A percentile compares a stretch with the other conserved stretches of the same genome.
These are phyloP conservation scores for Leucoptera coffeella DNA, from an alignment of 2,888 invertebrate species.

Conservation along the genomic window DNA sequence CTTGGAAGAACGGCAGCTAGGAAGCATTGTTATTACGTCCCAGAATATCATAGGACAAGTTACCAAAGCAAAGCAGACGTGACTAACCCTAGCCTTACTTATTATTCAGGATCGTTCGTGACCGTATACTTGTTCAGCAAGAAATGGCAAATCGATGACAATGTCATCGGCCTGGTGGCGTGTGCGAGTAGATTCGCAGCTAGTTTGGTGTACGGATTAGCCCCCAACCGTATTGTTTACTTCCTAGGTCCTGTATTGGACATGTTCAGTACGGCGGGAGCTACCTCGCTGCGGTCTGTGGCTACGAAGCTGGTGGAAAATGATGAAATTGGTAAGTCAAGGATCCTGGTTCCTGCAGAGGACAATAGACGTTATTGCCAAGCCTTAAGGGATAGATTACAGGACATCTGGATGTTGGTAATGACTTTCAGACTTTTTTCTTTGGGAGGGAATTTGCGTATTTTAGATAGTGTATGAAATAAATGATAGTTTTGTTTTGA, in stretches of 20 bases:
- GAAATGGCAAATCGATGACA: slow-evolving; percentile 43
- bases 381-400: too few relatives aligned
- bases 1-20: too few relatives aligned
- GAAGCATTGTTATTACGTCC: too few relatives aligned
- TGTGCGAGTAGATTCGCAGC: slow-evolving; percentile 47
- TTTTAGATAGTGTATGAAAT: too few relatives aligned
- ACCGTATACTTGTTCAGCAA: slow-evolving; percentile 48
- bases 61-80: not conserved
- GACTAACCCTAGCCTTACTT: not conserved
- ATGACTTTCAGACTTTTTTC: too few relatives aligned
- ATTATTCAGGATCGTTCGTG: slow-evolving; percentile 36
- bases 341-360: too few relatives aligned
- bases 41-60: too few relatives aligned
- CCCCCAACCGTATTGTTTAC: slow-evolving; percentile 33
- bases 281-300: slow-evolving; percentile 51
- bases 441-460: too few relatives aligned
- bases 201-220: slow-evolving; percentile 42
- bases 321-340: slow-evolving; percentile 49
- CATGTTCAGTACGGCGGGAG: slow-evolving; percentile 50
- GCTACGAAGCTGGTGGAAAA: slow-evolving; percentile 49
- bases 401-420: too few relatives aligned
- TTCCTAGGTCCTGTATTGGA: slow-evolving; percentile 49
- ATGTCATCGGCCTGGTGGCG: slow-evolving; percentile 40
- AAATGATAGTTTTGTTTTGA: too few relatives aligned
- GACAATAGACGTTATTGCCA: too few relatives aligned